phyloP scores from a whole-genome alignment of 1,140 invertebrate genomes.

The Cyrtorhinus lividipennis region DNA sequence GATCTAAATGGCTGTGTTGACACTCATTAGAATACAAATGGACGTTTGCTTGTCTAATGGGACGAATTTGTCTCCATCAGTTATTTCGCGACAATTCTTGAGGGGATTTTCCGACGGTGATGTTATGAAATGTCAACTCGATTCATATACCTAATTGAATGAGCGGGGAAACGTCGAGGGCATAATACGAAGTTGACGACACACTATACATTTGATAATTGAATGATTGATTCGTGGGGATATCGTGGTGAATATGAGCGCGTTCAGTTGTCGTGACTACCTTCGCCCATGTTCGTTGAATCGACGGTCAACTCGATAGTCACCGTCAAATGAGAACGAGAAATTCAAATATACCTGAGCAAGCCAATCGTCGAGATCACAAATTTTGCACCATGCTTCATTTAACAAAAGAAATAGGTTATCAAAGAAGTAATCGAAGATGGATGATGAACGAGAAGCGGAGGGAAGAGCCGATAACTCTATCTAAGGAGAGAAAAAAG shows the following conservation, averaged over 20 bases:
- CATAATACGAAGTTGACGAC: no score
- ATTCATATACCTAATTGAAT: not conserved
- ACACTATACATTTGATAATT: no score
- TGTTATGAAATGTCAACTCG: not conserved
- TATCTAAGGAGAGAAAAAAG: not conserved
- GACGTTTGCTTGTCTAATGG: slow-evolving; percentile 1
- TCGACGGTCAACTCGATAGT: no score
- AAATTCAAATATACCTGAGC: no score
- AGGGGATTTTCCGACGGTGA: not conserved
- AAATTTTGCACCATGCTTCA: not conserved
- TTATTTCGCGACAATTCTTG: not conserved
- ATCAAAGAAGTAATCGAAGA: not conserved
- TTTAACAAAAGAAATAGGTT: not conserved
- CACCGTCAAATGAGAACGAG: no score
- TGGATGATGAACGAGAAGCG: not conserved
- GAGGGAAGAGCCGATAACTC: not conserved
- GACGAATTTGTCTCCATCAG: slow-evolving; percentile 7
- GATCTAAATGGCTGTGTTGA: slow-evolving; percentile 4
- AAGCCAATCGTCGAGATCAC: no score
- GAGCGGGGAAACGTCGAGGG: no score
- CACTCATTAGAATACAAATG: slow-evolving; percentile 8
- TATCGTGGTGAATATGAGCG: no score
- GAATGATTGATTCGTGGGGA: no score
- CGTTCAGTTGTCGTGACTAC: no score
- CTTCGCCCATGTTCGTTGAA: no score